A percentile compares a stretch with the other conserved stretches of the same genome.
phyloP scores from a whole-genome alignment of 2,113 vertebrate species.

The Condylura cristata region DNA sequence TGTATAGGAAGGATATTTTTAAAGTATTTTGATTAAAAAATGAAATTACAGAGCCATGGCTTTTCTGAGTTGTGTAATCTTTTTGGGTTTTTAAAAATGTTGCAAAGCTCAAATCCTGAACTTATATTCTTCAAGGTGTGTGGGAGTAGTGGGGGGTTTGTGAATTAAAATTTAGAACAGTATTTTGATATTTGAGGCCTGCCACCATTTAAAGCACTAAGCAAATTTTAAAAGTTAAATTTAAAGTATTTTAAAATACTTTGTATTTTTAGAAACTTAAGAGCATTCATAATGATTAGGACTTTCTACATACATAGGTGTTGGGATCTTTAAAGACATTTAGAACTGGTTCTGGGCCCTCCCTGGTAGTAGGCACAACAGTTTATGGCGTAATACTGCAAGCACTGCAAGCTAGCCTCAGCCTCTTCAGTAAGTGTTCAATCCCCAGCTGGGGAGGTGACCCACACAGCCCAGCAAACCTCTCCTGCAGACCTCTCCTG shows the following conservation, averaged over 20 bases:
- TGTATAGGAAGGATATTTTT: constrained; percentile 91
- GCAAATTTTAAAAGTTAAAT: too few species aligned
- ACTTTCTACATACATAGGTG: neutral
- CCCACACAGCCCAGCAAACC: too few species aligned
- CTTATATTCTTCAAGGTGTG: constrained; percentile 61
- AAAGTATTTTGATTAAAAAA: constrained; percentile 88
- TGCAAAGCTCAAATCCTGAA: constrained; percentile 79
- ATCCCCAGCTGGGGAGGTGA: too few species aligned
- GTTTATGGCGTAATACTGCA: too few species aligned
- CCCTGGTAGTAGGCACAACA: too few species aligned
- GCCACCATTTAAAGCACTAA: neutral
- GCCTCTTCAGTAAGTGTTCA: too few species aligned
- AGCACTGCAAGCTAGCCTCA: too few species aligned
- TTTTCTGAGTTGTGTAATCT: constrained; percentile 80
- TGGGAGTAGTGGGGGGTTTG: neutral
- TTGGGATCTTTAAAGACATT: neutral
- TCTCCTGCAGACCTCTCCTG: too few species aligned
- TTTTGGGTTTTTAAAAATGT: constrained; percentile 83
- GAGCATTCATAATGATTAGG: neutral
- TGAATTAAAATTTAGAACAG: constrained; percentile 61
- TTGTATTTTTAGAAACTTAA: neutral
- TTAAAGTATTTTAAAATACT: too few species aligned
- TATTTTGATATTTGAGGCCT: constrained; percentile 33
- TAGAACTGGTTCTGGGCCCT: neutral
- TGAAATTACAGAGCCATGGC: constrained; percentile 86